Percentiles rank a stretch among this genome's conserved stretches.
phyloP scores from a whole-genome alignment of 2,888 invertebrate species.

The Drosophila kambysellisi region DNA sequence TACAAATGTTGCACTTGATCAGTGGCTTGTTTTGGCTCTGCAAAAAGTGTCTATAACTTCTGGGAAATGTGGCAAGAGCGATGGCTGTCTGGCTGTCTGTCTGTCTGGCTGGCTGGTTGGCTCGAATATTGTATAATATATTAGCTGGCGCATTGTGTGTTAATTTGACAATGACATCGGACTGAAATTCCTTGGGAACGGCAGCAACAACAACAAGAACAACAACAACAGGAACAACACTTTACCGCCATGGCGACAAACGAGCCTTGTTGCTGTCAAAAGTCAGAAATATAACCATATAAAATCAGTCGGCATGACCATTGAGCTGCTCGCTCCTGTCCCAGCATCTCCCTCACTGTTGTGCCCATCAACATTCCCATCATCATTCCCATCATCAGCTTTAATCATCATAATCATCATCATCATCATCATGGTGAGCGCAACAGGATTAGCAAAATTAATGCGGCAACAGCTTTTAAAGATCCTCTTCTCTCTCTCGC shows the following conservation, averaged over 20 bases:
- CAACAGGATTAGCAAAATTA: conserved; percentile 73
- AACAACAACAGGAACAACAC: conserved; percentile 54
- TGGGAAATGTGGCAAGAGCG: conserved; percentile 50
- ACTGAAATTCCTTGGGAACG: conserved; percentile 65
- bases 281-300: conserved; percentile 77
- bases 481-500: conserved; percentile 7
- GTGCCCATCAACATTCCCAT: conserved; percentile 24
- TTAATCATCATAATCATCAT: conserved; percentile 7
- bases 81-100: background rate
- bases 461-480: conserved; percentile 63
- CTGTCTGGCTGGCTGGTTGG: conserved; percentile 22
- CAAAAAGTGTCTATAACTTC: conserved; percentile 64
- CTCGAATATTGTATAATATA: conserved; percentile 73
- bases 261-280: conserved; percentile 77
- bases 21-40: conserved; percentile 16
- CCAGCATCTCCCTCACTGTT: conserved; percentile 32
- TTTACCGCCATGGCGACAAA: conserved; percentile 68
- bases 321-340: conserved; percentile 55
- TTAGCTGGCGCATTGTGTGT: conserved; percentile 76
- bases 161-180: conserved; percentile 67
- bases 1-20: conserved; percentile 7
- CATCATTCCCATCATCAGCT: conserved; percentile 20
- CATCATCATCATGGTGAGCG: conserved; percentile 42
- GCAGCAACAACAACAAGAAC: conserved; percentile 17
- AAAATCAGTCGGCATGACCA: conserved; percentile 75